Evolutionary conservation across 1,140 invertebrate species (phyloP).

Genomic region (Rhagoletis zephyria): DNA sequence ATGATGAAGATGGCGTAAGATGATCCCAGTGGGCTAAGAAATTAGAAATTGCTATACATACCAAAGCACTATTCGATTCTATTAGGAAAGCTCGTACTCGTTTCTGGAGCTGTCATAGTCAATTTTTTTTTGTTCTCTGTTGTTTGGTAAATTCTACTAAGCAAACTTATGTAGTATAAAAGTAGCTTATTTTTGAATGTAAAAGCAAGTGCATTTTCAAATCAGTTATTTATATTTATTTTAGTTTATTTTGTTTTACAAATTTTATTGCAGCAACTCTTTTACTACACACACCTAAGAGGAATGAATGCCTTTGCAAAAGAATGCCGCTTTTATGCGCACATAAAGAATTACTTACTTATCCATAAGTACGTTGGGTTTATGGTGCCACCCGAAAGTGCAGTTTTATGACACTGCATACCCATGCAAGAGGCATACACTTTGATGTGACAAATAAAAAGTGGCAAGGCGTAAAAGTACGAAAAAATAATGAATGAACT

Average conservation of each 20-base stretch:
- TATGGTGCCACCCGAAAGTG: conserved; percentile 10
- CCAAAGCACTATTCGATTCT: too few relatives aligned
- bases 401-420: background rate
- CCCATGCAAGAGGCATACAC: background rate
- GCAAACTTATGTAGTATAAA: too few relatives aligned
- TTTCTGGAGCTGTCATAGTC: too few relatives aligned
- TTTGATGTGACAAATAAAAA: background rate
- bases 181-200: background rate
- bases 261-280: background rate
- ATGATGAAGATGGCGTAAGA: too few relatives aligned
- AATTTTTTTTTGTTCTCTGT: too few relatives aligned
- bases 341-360: background rate
- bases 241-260: background rate
- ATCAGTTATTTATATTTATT: background rate
- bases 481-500: background rate
- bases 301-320: too few relatives aligned
- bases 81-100: too few relatives aligned
- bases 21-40: too few relatives aligned
- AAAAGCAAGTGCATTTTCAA: background rate
- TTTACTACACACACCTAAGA: background rate
- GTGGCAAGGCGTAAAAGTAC: background rate
- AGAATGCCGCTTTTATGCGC: background rate
- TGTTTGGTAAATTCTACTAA: too few relatives aligned
- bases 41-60: too few relatives aligned
- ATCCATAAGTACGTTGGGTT: background rate